These are phyloP conservation scores for Tamias sibiricus DNA, from an alignment of 2,113 vertebrate genomes.

Conservation along the genomic window DNA sequence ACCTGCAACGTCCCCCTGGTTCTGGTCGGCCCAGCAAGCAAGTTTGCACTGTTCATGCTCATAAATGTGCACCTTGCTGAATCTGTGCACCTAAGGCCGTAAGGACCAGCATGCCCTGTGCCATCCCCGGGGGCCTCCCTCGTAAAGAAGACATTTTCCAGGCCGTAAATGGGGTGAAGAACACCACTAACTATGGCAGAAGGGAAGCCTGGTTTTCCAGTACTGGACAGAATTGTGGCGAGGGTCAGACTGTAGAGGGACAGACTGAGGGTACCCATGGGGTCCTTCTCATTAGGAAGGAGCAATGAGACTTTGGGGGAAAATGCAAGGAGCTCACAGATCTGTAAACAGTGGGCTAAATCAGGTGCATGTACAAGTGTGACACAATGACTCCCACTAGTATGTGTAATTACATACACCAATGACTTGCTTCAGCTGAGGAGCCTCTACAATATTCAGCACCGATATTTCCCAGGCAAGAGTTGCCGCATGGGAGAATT, in stretches of 20 bases:
- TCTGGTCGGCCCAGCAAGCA: background rate
- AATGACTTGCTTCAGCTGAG: background rate
- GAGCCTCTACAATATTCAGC: background rate
- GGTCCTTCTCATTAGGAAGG: background rate
- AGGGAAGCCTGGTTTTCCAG: background rate
- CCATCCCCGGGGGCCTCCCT: background rate
- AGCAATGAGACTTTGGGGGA: background rate
- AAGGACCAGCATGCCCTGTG: accelerated
- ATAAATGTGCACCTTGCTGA: background rate
- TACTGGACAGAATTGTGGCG: too few species aligned
- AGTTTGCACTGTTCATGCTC: background rate
- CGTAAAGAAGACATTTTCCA: background rate
- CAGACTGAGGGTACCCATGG: too few species aligned
- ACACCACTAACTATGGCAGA: background rate
- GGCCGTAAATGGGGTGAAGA: background rate
- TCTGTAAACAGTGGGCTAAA: background rate
- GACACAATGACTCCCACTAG: too few species aligned
- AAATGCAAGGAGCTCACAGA: background rate
- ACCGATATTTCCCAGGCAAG: too few species aligned
- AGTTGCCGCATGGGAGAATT: background rate
- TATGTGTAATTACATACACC: too few species aligned
- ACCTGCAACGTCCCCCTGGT: too few species aligned
- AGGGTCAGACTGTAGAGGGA: too few species aligned
- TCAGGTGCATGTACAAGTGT: background rate
- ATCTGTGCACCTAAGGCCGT: accelerated